phyloP scores from a whole-genome alignment of 1,140 invertebrate genomes.

The Dinoponera quadriceps region DNA sequence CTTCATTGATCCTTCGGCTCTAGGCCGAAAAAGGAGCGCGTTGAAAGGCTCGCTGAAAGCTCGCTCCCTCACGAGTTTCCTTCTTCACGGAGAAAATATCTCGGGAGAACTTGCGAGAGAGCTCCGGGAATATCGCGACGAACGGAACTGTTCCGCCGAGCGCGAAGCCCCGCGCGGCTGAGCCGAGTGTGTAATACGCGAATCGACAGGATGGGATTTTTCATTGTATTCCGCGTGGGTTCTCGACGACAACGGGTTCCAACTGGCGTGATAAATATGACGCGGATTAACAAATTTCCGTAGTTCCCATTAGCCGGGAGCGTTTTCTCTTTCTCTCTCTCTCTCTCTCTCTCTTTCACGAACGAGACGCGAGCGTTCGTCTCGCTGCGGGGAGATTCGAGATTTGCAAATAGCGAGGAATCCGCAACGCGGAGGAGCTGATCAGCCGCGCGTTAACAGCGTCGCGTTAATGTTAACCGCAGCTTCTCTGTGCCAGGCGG shows the following conservation, averaged over 20 bases:
- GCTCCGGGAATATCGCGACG: background rate
- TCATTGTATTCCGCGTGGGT: background rate
- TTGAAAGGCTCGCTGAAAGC: background rate
- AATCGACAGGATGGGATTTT: slow-evolving; percentile 10
- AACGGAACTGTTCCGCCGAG: background rate
- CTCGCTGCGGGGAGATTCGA: background rate
- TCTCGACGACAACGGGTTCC: background rate
- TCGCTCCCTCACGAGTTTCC: background rate
- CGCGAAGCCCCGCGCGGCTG: no score
- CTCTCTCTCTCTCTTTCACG: no score
- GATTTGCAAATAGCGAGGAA: slow-evolving; percentile 39
- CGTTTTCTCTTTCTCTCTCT: no score
- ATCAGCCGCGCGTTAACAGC: slow-evolving; percentile 62
- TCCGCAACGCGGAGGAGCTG: slow-evolving; percentile 25
- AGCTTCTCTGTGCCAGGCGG: slow-evolving; percentile 56
- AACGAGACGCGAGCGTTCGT: slow-evolving; percentile 1
- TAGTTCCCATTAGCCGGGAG: background rate
- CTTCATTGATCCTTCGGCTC: slow-evolving; percentile 18
- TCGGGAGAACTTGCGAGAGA: background rate
- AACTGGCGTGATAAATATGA: slow-evolving; percentile 12
- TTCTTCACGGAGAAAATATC: background rate
- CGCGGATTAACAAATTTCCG: slow-evolving; percentile 6
- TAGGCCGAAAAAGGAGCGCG: background rate
- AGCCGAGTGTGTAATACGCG: background rate
- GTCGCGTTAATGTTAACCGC: slow-evolving; percentile 60